Percentiles rank a stretch among this genome's conserved stretches.
phyloP scores from a whole-genome alignment of 1,140 invertebrate genomes.

The Euglossa dilemma region DNA sequence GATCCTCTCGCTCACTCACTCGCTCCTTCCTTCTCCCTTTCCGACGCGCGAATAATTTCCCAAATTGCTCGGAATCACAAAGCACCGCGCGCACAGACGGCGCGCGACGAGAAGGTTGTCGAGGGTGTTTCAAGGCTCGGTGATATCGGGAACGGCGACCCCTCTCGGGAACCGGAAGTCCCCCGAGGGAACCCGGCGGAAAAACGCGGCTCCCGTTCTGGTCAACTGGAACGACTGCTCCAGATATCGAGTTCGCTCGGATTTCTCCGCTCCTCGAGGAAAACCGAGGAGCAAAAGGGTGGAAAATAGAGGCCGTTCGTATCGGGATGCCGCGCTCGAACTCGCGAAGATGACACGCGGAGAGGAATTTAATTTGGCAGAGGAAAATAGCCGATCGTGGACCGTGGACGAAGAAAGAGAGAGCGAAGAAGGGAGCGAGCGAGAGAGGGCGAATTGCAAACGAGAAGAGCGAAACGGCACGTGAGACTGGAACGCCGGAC shows the following conservation, averaged over 20 bases:
- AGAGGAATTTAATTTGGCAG: background rate
- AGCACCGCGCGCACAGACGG: no score
- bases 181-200: no score
- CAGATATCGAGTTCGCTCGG: no score
- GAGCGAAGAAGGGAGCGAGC: background rate
- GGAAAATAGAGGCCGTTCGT: no score
- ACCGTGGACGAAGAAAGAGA: background rate
- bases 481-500: constrained; percentile 50
- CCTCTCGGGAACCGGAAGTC: no score
- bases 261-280: no score
- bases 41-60: constrained; percentile 9
- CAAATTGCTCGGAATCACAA: background rate
- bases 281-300: no score
- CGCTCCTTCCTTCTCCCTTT: constrained; percentile 30
- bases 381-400: background rate
- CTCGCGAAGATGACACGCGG: background rate
- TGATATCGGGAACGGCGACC: no score
- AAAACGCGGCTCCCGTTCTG: no score
- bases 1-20: constrained; percentile 29
- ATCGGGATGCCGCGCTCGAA: no score
- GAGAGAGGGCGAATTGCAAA: constrained; percentile 48
- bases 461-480: constrained; percentile 61
- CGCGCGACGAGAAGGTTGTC: no score
- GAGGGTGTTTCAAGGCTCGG: constrained; percentile 26
- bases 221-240: no score